phyloP scores from a whole-genome alignment of 2,888 invertebrate genomes.

The Chaetoderma sp. region DNA sequence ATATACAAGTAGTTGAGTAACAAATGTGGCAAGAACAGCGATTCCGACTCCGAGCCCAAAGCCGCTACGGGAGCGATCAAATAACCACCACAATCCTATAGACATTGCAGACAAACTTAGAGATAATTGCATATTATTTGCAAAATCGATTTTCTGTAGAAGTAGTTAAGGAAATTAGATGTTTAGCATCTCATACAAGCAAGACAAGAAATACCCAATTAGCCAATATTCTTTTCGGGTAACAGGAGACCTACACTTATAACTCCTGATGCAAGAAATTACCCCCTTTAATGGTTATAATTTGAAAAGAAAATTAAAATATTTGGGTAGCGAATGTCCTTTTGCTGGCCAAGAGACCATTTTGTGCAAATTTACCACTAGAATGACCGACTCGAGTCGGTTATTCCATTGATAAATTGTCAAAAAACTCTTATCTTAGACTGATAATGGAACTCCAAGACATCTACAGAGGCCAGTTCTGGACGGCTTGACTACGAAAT shows the following conservation, averaged over 20 bases:
- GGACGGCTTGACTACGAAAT: too few species aligned
- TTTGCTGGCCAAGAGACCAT: too few species aligned
- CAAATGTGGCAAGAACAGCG: conserved; percentile 68
- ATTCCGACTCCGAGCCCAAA: conserved; percentile 69
- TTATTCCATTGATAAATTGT: too few species aligned
- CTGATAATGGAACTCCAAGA: too few species aligned
- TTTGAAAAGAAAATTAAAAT: too few species aligned
- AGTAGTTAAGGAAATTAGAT: conserved; percentile 32
- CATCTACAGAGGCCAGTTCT: too few species aligned
- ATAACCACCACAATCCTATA: conserved; percentile 71
- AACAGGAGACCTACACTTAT: not conserved
- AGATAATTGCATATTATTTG: conserved; percentile 69
- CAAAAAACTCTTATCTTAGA: too few species aligned
- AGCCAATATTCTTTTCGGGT: not conserved
- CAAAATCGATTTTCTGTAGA: conserved; percentile 70
- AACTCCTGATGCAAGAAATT: not conserved
- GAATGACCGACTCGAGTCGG: too few species aligned
- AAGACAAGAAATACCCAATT: not conserved
- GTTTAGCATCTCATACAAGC: conserved; percentile 18
- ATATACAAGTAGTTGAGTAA: conserved; percentile 69
- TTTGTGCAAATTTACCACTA: too few species aligned
- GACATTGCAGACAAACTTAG: conserved; percentile 70
- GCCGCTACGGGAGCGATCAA: conserved; percentile 70
- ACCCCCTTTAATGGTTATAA: too few species aligned
- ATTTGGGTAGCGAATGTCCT: too few species aligned